These are phyloP conservation scores for Sesamia inferens DNA, from an alignment of 2,888 invertebrate genomes.

Conservation along the genomic window DNA sequence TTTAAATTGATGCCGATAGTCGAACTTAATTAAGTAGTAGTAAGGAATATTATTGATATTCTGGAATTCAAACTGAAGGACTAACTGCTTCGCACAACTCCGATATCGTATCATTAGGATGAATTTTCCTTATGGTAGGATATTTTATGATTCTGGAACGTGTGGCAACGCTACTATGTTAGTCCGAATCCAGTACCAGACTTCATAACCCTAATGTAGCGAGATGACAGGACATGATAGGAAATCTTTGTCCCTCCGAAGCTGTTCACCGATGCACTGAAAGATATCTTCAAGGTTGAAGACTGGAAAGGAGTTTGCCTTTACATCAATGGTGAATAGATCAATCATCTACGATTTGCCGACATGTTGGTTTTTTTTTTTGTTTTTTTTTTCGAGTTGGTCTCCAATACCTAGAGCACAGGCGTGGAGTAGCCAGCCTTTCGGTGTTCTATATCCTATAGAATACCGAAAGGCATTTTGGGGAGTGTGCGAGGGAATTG, in stretches of 20 bases:
- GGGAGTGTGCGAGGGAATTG: too few species aligned
- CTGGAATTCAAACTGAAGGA: constrained; percentile 9
- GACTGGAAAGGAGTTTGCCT: too few species aligned
- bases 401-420: too few species aligned
- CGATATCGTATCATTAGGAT: background rate
- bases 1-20: constrained; percentile 52
- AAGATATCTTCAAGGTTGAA: too few species aligned
- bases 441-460: too few species aligned
- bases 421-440: too few species aligned
- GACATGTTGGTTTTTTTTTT: too few species aligned
- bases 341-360: too few species aligned
- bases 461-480: too few species aligned
- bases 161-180: background rate
- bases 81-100: background rate
- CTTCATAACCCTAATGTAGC: background rate
- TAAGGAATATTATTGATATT: constrained; percentile 31
- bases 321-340: too few species aligned
- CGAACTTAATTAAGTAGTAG: constrained; percentile 51
- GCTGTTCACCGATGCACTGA: background rate
- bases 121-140: background rate
- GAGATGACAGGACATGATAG: background rate
- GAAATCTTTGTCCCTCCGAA: background rate
- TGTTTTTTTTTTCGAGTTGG: too few species aligned
- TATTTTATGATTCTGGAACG: background rate
- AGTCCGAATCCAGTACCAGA: background rate